phyloP scores from a whole-genome alignment of 2,888 invertebrate species.

The Euclidia mi region DNA sequence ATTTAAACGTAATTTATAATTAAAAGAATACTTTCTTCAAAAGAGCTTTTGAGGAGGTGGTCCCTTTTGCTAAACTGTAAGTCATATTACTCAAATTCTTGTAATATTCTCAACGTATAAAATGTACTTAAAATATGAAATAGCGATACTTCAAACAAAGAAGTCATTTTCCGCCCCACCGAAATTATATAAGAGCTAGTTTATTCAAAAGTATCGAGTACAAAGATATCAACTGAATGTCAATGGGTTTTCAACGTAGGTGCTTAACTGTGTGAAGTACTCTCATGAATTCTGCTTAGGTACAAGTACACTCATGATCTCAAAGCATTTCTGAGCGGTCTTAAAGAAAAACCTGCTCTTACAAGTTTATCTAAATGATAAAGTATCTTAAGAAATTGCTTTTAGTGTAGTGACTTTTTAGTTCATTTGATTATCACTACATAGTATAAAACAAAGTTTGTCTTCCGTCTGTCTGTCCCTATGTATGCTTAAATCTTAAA shows the following conservation, averaged over 20 bases:
- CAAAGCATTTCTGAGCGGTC: conserved; percentile 41
- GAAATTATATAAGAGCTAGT: conserved; percentile 18
- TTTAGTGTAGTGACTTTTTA: conserved; percentile 13
- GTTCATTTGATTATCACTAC: too few species aligned
- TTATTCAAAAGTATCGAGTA: conserved; percentile 28
- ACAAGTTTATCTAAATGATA: conserved; percentile 27
- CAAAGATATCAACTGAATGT: conserved; percentile 31
- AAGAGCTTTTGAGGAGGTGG: too few species aligned
- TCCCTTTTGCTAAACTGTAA: too few species aligned
- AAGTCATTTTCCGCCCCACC: too few species aligned
- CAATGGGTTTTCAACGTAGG: conserved; percentile 27
- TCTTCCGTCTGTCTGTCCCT: too few species aligned
- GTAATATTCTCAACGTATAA: too few species aligned
- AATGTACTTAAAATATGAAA: background rate
- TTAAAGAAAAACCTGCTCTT: conserved; percentile 28
- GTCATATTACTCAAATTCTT: too few species aligned
- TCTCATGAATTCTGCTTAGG: conserved; percentile 41
- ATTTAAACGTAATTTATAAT: too few species aligned
- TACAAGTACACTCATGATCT: conserved; percentile 37
- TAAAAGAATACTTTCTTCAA: too few species aligned
- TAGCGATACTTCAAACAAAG: too few species aligned
- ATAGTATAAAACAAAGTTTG: too few species aligned
- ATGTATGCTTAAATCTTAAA: too few species aligned
- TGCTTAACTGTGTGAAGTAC: conserved; percentile 33
- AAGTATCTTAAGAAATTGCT: conserved; percentile 29